Evolutionary conservation across 2,797 vertebrate genomes (phyloP), one percentile per base, ranked within the genome.

Genomic region (Hoplostethus mediterraneus): DNA sequence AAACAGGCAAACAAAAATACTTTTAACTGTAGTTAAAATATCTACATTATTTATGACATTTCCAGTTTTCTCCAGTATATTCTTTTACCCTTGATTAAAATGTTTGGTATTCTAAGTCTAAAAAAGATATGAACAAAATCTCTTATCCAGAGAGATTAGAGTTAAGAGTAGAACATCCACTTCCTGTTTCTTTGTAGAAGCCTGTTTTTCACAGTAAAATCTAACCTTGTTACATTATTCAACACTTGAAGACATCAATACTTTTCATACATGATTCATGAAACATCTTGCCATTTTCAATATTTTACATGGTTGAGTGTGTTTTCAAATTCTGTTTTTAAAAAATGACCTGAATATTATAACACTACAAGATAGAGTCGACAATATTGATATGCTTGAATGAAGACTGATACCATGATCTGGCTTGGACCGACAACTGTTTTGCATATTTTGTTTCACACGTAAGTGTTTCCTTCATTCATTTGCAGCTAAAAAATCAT

Each of bases 41-140:
- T 87, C 81, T 79, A 90, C 79, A 89, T 65, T 80, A 79, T 80
- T 72, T 53, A 11, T 79, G 73, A 71, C 44, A 67, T 81, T 90
- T 93, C 92, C 92, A 94, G 92, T 94, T 92, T 88, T 85, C 67
- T 89, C 91, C 91, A 93, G 91, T 92, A 92, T 71, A 65, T 42
- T 77, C 31, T 81, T 80, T 70, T 63, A 67, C 45, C 21, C 66
- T 80, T 36, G 38, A 77, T 70, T 65, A 62, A 49, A 42, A 72
- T n/a, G 70, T 67, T 75, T 77, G 65, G 47, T 69, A 12, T 63
- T 80, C 75, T 48, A 61, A 71, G 49, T 48, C 54, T 17, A 45
- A 21, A 45, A 75, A 72, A 77, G 3, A 55, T 28, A 79, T 52
- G 38, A 82, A 75, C 73, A 61, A 85, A 77, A 89, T 86, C 83